phyloP scores from a whole-genome alignment of 2,888 invertebrate species.

The Alentia gelatinosa region DNA sequence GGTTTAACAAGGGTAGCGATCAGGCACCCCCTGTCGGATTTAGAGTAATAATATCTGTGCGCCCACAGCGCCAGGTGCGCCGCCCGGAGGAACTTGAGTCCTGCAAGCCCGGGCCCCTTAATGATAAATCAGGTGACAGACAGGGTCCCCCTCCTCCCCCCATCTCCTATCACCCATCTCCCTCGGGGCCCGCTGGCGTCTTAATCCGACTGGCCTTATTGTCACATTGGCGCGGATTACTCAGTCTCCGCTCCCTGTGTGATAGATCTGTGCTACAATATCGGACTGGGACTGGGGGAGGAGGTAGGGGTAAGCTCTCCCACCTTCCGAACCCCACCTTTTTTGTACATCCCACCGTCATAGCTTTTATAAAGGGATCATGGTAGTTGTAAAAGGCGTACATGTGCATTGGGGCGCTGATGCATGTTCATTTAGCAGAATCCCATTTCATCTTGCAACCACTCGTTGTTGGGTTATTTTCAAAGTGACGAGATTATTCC shows the following conservation, averaged over 20 bases:
- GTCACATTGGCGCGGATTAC: conserved; percentile 1
- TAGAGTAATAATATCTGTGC: not conserved
- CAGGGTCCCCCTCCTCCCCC: not conserved
- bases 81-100: not conserved
- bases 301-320: not conserved
- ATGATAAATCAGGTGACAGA: conserved; percentile 25
- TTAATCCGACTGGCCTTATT: not conserved
- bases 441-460: too few species aligned
- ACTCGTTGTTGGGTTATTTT: too few species aligned
- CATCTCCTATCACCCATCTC: not conserved
- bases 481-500: too few species aligned
- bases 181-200: not conserved
- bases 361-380: not conserved
- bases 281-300: not conserved
- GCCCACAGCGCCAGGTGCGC: not conserved
- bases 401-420: too few species aligned
- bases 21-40: not conserved
- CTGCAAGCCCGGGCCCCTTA: not conserved
- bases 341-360: not conserved
- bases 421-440: too few species aligned
- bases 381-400: too few species aligned
- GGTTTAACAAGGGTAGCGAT: not conserved
- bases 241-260: not conserved
- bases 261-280: not conserved
- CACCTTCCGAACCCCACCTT: too few species aligned